Evolutionary conservation across 2,797 vertebrate genomes (phyloP).

Genomic region (Parauchenoglanis punctatus): DNA sequence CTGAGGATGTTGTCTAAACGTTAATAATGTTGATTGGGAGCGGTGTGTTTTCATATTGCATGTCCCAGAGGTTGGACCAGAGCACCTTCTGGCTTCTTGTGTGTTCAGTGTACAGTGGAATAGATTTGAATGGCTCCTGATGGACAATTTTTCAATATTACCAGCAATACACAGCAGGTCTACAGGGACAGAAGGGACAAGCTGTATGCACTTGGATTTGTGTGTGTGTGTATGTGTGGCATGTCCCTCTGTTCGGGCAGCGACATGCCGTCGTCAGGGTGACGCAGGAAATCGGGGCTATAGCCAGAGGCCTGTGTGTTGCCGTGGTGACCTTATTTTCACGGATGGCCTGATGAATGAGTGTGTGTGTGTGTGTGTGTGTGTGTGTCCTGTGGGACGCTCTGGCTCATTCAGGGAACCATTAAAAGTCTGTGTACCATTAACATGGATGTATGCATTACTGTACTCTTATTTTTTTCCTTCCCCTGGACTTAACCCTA

Average conservation of each 20-base stretch:
- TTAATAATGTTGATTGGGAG: background rate
- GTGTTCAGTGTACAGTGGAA: background rate
- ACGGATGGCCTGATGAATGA: conserved; percentile 52
- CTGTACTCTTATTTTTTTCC: background rate
- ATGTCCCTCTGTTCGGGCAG: conserved; percentile 39
- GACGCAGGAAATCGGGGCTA: conserved; percentile 47
- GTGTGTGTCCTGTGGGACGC: conserved; percentile 35
- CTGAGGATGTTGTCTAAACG: background rate
- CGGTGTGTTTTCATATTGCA: background rate
- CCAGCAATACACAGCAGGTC: conserved; percentile 25
- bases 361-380: conserved; percentile 20
- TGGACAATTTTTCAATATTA: conserved; percentile 15
- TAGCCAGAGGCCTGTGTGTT: conserved; percentile 50
- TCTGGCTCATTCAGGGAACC: conserved; percentile 16
- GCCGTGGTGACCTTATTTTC: conserved; percentile 60
- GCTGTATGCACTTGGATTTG: background rate
- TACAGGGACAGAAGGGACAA: background rate
- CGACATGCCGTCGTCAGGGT: conserved; percentile 45
- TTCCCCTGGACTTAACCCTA: background rate
- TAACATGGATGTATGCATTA: background rate
- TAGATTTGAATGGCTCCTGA: conserved; percentile 1
- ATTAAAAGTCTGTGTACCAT: background rate
- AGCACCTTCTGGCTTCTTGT: background rate
- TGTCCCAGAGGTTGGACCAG: background rate
- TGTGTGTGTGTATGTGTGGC: conserved; percentile 16